Evolutionary conservation across 92 coral and sea anemone species (phyloP).

Genomic region (Umimayanthus chanpuru): DNA sequence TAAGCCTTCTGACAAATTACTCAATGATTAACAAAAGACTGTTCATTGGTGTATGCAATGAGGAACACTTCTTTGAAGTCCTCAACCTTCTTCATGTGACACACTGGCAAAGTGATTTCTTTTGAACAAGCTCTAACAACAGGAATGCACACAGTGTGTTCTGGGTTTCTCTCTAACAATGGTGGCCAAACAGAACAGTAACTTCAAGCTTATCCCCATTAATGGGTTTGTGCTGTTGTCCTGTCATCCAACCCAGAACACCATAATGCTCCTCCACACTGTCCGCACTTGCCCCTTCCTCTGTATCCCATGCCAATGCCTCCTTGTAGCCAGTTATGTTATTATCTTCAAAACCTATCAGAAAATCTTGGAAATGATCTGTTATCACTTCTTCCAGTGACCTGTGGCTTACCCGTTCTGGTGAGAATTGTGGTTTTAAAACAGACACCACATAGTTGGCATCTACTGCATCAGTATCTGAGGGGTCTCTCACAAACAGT

Average conservation of each 20-base stretch:
- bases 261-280: constrained; percentile 3
- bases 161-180: constrained; percentile 39
- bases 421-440: too few species aligned
- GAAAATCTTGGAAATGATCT: constrained; percentile 6
- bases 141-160: constrained; percentile 46
- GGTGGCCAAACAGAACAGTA: constrained; percentile 37
- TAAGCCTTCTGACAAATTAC: too few species aligned
- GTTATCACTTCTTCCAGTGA: not conserved
- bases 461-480: too few species aligned
- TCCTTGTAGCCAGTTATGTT: constrained; percentile 12
- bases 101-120: constrained; percentile 54
- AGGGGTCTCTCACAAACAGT: too few species aligned
- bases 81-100: constrained; percentile 40
- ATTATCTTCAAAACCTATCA: not conserved
- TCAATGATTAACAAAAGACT: constrained; percentile 45
- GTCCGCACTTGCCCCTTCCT: too few species aligned
- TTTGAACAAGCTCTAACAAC: constrained; percentile 48
- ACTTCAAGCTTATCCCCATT: constrained; percentile 32
- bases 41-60: constrained; percentile 50
- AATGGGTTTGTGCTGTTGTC: constrained; percentile 44
- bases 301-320: not conserved
- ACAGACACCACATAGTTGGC: too few species aligned
- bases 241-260: constrained; percentile 52
- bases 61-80: constrained; percentile 39
- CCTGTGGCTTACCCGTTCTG: too few species aligned